phyloP scores from a whole-genome alignment of 2,113 vertebrate species.

The Halichoerus grypus region DNA sequence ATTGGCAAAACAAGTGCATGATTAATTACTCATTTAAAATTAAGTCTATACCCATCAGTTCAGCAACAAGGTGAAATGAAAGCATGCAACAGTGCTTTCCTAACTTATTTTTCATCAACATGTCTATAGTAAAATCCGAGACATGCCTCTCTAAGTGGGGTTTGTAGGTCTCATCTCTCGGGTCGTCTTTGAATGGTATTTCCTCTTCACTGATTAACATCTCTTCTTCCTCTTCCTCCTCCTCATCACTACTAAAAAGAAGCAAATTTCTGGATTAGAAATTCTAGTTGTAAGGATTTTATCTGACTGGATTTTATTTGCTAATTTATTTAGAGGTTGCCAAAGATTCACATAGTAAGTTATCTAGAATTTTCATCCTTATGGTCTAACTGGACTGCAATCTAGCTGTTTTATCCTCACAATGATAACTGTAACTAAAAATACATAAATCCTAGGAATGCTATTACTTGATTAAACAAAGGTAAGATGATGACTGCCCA shows the following conservation, averaged over 20 bases:
- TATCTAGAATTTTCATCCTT: not conserved
- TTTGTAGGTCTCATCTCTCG: constrained; percentile 91
- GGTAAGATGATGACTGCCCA: not conserved
- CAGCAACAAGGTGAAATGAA: constrained; percentile 13
- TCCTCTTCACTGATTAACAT: constrained; percentile 92
- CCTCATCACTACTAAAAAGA: constrained; percentile 83
- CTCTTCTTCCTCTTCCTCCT: constrained; percentile 88
- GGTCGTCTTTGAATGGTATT: constrained; percentile 92
- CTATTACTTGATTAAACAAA: not conserved
- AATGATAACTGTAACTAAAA: constrained; percentile 1
- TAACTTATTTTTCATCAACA: not conserved
- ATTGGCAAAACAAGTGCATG: not conserved
- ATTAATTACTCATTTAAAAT: constrained; percentile 44
- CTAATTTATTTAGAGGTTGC: not conserved
- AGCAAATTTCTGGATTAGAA: constrained; percentile 45
- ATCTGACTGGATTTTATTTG: constrained; percentile 9
- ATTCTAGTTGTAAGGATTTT: constrained; percentile 48
- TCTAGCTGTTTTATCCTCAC: not conserved
- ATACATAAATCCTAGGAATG: not conserved
- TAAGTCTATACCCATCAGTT: not conserved
- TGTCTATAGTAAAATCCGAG: not conserved
- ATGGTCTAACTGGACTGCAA: not conserved
- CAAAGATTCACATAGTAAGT: not conserved
- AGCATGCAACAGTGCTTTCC: not conserved
- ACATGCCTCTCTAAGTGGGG: constrained; percentile 92